Evolutionary conservation across 2,888 invertebrate species (phyloP).

Genomic region (Stratiomys singularior): DNA sequence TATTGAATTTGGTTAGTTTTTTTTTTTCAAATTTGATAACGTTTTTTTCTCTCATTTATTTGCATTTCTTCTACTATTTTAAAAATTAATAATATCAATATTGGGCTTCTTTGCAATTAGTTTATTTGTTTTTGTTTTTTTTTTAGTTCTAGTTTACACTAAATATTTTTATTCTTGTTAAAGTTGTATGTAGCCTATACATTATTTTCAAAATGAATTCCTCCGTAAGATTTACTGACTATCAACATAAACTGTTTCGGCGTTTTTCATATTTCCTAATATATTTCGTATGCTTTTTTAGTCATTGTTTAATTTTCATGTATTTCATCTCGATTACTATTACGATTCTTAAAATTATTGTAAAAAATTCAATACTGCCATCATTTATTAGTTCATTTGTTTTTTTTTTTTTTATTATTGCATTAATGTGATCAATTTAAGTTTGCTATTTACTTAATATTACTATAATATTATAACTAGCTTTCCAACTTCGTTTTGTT

Average conservation of each 20-base stretch:
- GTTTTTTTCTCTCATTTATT: neutral
- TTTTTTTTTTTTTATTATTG: conserved; percentile 3
- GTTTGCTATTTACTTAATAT: neutral
- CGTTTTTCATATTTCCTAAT: neutral
- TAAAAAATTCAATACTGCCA: conserved; percentile 50
- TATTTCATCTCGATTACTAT: conserved; percentile 26
- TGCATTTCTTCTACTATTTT: conserved; percentile 15
- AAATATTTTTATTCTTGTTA: neutral
- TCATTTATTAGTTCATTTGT: conserved; percentile 18
- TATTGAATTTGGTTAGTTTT: neutral
- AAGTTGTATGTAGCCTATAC: neutral
- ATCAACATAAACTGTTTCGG: neutral
- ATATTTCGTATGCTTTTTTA: too few relatives aligned
- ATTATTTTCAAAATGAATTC: conserved; percentile 25
- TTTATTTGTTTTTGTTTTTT: neutral
- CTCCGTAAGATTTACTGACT: conserved; percentile 15
- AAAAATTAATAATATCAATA: conserved; percentile 40
- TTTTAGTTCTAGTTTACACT: conserved; percentile 5
- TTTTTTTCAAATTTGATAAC: conserved; percentile 17
- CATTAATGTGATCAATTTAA: conserved; percentile 6
- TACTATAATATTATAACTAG: neutral
- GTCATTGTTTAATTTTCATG: neutral
- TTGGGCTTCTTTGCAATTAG: conserved; percentile 36
- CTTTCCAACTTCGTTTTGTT: conserved; percentile 16
- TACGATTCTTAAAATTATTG: conserved; percentile 39